Conservation (phyloP, 2,888 invertebrate species). For the Perizoma flavofasciatum region DNA sequence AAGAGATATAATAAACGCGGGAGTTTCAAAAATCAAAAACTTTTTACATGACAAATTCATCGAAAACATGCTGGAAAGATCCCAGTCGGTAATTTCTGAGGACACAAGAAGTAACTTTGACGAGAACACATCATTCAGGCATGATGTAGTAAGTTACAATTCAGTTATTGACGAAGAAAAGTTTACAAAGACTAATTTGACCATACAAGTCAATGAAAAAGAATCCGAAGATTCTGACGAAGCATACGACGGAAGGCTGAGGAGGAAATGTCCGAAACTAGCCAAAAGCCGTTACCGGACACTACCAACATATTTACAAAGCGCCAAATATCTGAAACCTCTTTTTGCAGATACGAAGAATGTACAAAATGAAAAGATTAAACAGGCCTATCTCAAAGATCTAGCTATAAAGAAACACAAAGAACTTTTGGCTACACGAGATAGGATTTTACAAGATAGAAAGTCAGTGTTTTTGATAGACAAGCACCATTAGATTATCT, state of each 20-base stretch:
- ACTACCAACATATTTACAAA: slow-evolving; percentile 71
- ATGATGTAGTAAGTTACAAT: slow-evolving; percentile 62
- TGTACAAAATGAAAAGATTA: slow-evolving; percentile 61
- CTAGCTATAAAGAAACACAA: slow-evolving; percentile 82
- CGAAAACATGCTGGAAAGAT: slow-evolving; percentile 57
- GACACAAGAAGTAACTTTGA: slow-evolving; percentile 45
- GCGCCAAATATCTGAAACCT: slow-evolving; percentile 67
- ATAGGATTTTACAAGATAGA: slow-evolving; percentile 84
- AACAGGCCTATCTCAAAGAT: slow-evolving; percentile 71
- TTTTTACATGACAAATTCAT: slow-evolving; percentile 67
- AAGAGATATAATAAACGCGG: slow-evolving; percentile 77
- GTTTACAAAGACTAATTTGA: slow-evolving; percentile 50
- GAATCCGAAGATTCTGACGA: slow-evolving; percentile 55
- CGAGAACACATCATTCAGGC: slow-evolving; percentile 45
- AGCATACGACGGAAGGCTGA: slow-evolving; percentile 54
- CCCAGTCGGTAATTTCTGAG: slow-evolving; percentile 60
- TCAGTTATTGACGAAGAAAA: slow-evolving; percentile 63
- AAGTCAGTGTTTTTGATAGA: slow-evolving; percentile 70
- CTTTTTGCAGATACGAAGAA: slow-evolving; percentile 45
- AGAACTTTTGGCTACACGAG: slow-evolving; percentile 79
- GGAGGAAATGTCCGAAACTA: slow-evolving; percentile 69
- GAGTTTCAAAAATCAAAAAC: slow-evolving; percentile 64
- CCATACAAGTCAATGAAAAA: slow-evolving; percentile 64
- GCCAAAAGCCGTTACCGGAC: slow-evolving; percentile 66
- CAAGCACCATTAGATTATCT: not conserved